Base-by-base conservation (phyloP, 2,113 vertebrate genomes). In the Thalassarche chlororhynchos region DNA sequence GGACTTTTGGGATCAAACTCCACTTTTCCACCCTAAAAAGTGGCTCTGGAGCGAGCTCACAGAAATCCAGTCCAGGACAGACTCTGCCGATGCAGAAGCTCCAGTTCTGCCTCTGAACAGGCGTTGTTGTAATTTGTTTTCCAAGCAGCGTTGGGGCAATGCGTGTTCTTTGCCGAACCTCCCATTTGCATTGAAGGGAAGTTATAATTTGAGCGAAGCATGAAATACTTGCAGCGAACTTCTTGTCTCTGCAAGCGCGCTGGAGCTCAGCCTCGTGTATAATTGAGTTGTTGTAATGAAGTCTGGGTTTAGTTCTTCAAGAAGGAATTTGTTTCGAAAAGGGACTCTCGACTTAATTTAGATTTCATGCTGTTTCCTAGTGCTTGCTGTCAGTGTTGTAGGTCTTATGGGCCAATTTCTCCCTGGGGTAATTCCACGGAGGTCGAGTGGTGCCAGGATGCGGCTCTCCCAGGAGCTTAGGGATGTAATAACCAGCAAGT, bases 271-370 rank as follows among this genome's bases (percentile, higher is more conserved):
- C 96, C 97, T 98, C 44, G 29, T 95, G 95, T 58, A 91, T 98
- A 97, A 97, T 97, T 98, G 96, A 95, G 97, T 96, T 94, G 95
- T 88, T 91, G 93, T 97, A 96, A 96, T 89, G 95, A 97, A 96
- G 79, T 71, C 91, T 93, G 93, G 68, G 81, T 31, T 90, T 60
- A 84, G 51, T 82, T 93, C 86, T 89, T 89, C 87, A 34, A 57
- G 86, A 49, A 97, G 93, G 93, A 90, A 97, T 97, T 95, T 93
- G 89, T 87, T 97, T 96, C 7, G 23, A 70, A 81, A 89, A 94
- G 90, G 91, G 90, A 8, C 93, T 96, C 94, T 94, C 1, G 5
- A 94, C 93, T 93, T 97, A 95, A 96, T 98, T 97, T 93, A 60
- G 96, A 94, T 96, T 91, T 81, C 91, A 72, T 10, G 94, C 93